Evolutionary conservation across 2,888 invertebrate genomes (phyloP), one percentile per base, ranked within the genome.

Genomic region (Eupeodes luniger): DNA sequence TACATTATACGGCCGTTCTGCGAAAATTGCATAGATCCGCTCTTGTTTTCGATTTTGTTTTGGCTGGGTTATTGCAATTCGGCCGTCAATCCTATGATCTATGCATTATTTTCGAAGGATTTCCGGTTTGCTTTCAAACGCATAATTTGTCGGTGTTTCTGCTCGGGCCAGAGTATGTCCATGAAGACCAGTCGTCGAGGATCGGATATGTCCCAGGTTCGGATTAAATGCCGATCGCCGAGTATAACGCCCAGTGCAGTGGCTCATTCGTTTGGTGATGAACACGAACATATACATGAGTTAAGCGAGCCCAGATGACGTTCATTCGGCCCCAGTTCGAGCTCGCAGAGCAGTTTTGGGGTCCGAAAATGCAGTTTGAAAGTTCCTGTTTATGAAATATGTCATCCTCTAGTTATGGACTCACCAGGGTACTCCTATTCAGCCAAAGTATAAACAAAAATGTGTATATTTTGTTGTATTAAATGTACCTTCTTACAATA

Each of bases 41-140:
- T 98, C 81, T 95, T 98, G 79, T 98, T 98, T 94, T 97, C 98
- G 12, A 95, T 99, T 44, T 95, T 98, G 27, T 99, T 99, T 94
- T 99, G 99, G 99, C 95, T 99, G 89, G 99, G 99, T 2, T 99
- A 99, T 94, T 98, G 98, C 94, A 99, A 99, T 94, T 98, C 98
- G 1, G 99, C 98, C 5, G 97, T 99, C 90, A 99, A 99, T 93
- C 99, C 99, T 0, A 96, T 98, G 92, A 98, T 99, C 89, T 99
- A 99, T 93, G 98, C 98, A 6, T 95, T 98, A 83, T 98, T 98
- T 94, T 98, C 98, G 70, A 97, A 98, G 93, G 98, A 99, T 94
- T 99, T 98, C 94, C 96, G 98, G 85, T 97, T 97, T 92, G 98
- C 98, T 36, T 99, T 99, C 94, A 98, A 98, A 94, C 96, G 97